These are phyloP conservation scores for Xanthia icteritia DNA, from an alignment of 2,888 invertebrate genomes.

Conservation along the genomic window DNA sequence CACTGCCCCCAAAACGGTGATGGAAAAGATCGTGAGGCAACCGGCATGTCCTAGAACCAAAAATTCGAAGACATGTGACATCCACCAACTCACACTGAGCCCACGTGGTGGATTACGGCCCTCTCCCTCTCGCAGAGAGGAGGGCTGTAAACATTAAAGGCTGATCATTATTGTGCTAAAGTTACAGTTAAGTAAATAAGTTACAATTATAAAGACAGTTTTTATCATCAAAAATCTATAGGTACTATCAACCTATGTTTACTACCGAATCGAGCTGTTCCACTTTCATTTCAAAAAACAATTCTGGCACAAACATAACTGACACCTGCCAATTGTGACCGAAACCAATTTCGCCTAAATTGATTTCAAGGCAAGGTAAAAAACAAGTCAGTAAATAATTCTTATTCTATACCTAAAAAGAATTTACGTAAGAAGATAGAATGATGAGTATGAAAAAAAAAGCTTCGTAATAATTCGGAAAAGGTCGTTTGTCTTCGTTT, in stretches of 20 bases:
- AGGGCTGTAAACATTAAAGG: too few species aligned
- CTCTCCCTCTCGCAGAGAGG: too few species aligned
- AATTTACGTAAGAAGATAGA: not conserved
- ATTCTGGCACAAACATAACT: slow-evolving; percentile 27
- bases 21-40: too few species aligned
- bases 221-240: not conserved
- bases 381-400: slow-evolving; percentile 33
- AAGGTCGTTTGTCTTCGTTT: slow-evolving; percentile 18
- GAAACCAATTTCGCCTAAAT: slow-evolving; percentile 11
- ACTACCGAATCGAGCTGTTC: not conserved
- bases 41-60: too few species aligned
- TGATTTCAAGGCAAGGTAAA: not conserved
- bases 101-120: too few species aligned
- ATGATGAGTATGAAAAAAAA: not conserved
- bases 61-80: too few species aligned
- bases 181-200: not conserved
- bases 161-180: too few species aligned
- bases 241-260: not conserved
- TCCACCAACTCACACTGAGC: too few species aligned
- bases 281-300: not conserved
- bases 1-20: too few species aligned
- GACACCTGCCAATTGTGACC: slow-evolving; percentile 18
- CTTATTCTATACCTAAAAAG: not conserved
- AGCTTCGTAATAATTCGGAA: not conserved
- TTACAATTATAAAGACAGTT: not conserved